Evolutionary conservation across 2,888 invertebrate species (phyloP), one percentile per base, ranked within the genome.

Genomic region (Sphinx pinastri): DNA sequence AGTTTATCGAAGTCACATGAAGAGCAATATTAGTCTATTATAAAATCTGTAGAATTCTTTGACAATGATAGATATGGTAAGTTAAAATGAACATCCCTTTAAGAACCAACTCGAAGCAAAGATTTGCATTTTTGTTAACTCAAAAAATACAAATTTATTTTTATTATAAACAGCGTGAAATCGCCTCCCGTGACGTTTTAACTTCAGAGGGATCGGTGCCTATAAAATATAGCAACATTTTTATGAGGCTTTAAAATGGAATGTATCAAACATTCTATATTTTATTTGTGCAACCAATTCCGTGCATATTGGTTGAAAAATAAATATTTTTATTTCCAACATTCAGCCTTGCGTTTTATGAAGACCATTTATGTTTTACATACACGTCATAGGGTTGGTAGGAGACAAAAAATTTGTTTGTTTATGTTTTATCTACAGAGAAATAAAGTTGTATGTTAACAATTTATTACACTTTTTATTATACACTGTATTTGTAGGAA

Each of bases 241-340:
- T 88, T 86, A 89, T 80, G 85, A 83, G 71, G 77, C 79, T 79
- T 79, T 87, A 81, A 87, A 86, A 83, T 83, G 83, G 82, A 79
- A 84, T 83, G 78, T 71, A 73, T 71, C 73, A 72, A 69, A 63
- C 60, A 45, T 69, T 69, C 54, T 59, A 63, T 69, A 45, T 63
- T 54, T 45, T 54, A 54, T 69, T 54, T 60, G 19, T 63, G 60
- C 60, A 55, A 67, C 67, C 63, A 63, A 63, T 63, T 63, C 63
- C 49, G 63, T 63, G 63, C 47, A 63, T 63, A 49, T 49, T 63
- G 63, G 63, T 63, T 63, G 19, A 63, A 63, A 63, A 63, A 63
- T 63, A 63, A 63, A 63, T 49, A 49, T 63, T 63, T 60, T 63
- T 49, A 49, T 19, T 19, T 63, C 19, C 12, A 16, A 16, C 60